Evolutionary conservation across 2,113 vertebrate genomes (phyloP), one percentile per base, ranked within the genome.

Genomic region (Thymallus thymallus): DNA sequence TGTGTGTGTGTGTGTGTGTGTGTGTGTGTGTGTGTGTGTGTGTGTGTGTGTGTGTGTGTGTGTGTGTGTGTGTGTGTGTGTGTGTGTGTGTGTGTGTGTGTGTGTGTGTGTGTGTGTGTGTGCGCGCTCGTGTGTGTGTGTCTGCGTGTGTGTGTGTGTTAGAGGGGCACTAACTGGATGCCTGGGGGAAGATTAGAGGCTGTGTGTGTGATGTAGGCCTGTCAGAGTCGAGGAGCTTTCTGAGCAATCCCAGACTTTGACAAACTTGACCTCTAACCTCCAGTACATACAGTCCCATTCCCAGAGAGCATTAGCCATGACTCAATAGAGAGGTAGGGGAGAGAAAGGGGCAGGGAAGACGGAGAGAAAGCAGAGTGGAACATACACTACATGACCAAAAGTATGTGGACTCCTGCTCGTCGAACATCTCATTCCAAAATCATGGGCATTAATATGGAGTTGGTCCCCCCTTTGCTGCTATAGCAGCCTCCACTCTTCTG

Each of bases 201-300:
- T 55, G 45, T 32, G 63, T 65, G 45, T 85, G 81, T 4, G 74
- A 73, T 10, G 41, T 65, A 66, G 75, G 68, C 76, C 73, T 23
- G 76, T 68, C 80, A 61, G 77, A 80, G 84, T 81, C 79, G 72
- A 81, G 80, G 71, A 74, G 72, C 61, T 60, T 73, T 87, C 69
- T 88, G 84, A 89, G 72, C 78, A 82, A 80, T 87, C 65, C 87
- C 86, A 86, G 88, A 89, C 71, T 6, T 74, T 22, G n/a, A 80
- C 74, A 67, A 69, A 84, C 77, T 88, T 90, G 76, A 88, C 85
- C 85, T 79, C 45, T 88, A 75, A 87, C 88, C 86, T 61, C 68
- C 65, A 69, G 79, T 48, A 35, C 77, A 63, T 72, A 62, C 80
- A 77, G 60, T 41, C 78, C 81, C 51, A 82, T 77, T 83, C 60